Evolutionary conservation across 1,140 invertebrate genomes (phyloP).

Genomic region (Diorhabda sublineata): DNA sequence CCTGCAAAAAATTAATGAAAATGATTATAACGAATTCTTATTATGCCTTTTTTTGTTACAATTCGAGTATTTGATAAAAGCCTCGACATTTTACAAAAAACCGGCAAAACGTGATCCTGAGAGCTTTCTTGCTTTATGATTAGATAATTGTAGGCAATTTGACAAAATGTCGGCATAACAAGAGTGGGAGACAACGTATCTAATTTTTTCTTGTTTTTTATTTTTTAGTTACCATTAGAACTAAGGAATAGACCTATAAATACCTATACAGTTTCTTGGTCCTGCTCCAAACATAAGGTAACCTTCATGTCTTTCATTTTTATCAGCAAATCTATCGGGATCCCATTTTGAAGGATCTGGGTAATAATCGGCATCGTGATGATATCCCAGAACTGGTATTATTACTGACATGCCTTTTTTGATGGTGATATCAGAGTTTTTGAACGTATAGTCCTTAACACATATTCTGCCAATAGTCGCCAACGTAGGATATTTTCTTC

Average conservation of each 20-base stretch:
- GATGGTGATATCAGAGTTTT: neutral
- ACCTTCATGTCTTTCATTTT: neutral
- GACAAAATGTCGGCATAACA: no score
- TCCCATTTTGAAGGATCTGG: constrained; percentile 16
- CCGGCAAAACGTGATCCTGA: no score
- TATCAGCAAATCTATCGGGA: constrained; percentile 7
- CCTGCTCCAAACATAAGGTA: constrained; percentile 14
- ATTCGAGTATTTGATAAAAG: no score
- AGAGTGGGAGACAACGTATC: no score
- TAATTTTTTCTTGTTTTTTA: no score
- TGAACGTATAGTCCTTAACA: constrained; percentile 7
- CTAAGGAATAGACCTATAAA: no score
- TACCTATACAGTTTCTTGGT: constrained; percentile 20
- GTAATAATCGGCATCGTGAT: constrained; percentile 15
- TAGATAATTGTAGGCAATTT: no score
- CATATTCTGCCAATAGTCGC: constrained; percentile 4
- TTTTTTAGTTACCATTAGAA: no score
- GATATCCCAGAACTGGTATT: constrained; percentile 8
- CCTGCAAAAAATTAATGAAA: constrained; percentile 31
- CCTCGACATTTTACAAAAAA: no score
- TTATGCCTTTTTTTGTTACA: no score
- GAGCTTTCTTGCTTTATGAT: no score
- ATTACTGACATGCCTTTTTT: constrained; percentile 1
- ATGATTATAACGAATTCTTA: no score
- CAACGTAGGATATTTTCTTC: constrained; percentile 1